Evolutionary conservation across 2,797 vertebrate genomes (phyloP).

Genomic region (Gobio occitaniae): DNA sequence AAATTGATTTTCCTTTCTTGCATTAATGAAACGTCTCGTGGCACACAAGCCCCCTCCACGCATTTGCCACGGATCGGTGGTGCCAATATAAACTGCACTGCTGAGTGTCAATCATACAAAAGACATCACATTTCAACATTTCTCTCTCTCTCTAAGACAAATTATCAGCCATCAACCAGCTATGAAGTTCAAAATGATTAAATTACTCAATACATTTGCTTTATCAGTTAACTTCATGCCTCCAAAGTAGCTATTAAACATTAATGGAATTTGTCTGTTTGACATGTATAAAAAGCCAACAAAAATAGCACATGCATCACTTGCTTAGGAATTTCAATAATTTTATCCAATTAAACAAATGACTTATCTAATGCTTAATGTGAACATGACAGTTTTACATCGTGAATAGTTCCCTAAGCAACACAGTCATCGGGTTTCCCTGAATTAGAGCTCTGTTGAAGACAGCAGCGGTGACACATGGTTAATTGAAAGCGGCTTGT

Average conservation of each 20-base stretch:
- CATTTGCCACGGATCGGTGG: background rate
- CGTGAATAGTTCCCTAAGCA: slow-evolving; percentile 33
- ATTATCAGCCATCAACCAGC: slow-evolving; percentile 11
- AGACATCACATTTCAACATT: slow-evolving; percentile 6
- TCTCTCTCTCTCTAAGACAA: background rate
- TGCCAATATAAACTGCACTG: slow-evolving; percentile 6
- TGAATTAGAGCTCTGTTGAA: slow-evolving; percentile 37
- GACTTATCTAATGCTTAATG: slow-evolving; percentile 32
- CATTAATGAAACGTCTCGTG: slow-evolving; percentile 70
- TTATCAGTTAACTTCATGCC: slow-evolving; percentile 6
- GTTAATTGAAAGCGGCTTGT: slow-evolving; percentile 58
- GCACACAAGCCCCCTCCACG: background rate
- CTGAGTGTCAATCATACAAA: slow-evolving; percentile 16
- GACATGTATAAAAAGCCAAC: slow-evolving; percentile 12
- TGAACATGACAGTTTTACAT: slow-evolving; percentile 17
- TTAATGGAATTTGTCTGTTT: slow-evolving; percentile 5
- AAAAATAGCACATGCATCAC: slow-evolving; percentile 23
- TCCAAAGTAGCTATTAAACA: background rate
- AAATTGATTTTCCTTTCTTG: slow-evolving; percentile 70
- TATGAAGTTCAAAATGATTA: slow-evolving; percentile 29
- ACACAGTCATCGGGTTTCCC: slow-evolving; percentile 35
- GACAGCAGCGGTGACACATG: slow-evolving; percentile 25
- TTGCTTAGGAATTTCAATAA: slow-evolving; percentile 13
- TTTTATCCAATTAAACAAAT: slow-evolving; percentile 48
- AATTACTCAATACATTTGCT: slow-evolving; percentile 26